These are phyloP conservation scores for Steinernema khuongi DNA, from an alignment of 1,140 invertebrate species.

Conservation along the genomic window DNA sequence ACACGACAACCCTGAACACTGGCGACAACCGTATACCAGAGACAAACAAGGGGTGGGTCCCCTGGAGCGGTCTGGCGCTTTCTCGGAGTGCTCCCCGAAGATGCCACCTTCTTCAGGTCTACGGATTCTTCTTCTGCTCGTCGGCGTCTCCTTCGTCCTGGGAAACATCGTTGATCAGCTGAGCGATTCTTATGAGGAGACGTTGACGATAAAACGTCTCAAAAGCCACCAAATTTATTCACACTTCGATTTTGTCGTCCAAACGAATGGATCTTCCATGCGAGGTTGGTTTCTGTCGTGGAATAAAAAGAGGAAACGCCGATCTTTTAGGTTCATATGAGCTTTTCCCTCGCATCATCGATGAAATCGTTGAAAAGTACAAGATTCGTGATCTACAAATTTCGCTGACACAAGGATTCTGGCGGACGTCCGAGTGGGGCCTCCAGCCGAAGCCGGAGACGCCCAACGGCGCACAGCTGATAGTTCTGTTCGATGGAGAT, in stretches of 20 bases:
- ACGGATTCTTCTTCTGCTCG: not conserved
- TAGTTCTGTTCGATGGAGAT: constrained; percentile 76
- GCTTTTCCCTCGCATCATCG: constrained; percentile 80
- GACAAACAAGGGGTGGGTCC: too few relatives aligned
- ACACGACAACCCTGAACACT: too few relatives aligned
- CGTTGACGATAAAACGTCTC: not conserved
- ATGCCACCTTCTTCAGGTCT: too few relatives aligned
- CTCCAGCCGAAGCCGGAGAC: constrained; percentile 76
- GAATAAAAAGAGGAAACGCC: not conserved
- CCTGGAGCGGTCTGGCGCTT: too few relatives aligned
- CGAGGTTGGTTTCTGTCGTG: not conserved
- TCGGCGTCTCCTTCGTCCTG: not conserved
- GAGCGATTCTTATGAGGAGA: not conserved
- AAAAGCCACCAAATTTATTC: not conserved
- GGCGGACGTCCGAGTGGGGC: constrained; percentile 84
- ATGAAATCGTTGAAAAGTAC: constrained; percentile 79
- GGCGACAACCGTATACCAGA: too few relatives aligned
- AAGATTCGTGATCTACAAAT: constrained; percentile 83
- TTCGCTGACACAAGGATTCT: constrained; percentile 81
- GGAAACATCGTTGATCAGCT: not conserved
- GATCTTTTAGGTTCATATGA: constrained; percentile 62
- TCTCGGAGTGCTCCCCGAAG: too few relatives aligned
- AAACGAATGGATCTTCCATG: not conserved
- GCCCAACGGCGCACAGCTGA: constrained; percentile 83
- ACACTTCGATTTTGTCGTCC: not conserved